Percentiles rank a stretch among this genome's conserved stretches.
Evolutionary conservation across 2,888 invertebrate species (phyloP).

Genomic region (Rhingia rostrata): DNA sequence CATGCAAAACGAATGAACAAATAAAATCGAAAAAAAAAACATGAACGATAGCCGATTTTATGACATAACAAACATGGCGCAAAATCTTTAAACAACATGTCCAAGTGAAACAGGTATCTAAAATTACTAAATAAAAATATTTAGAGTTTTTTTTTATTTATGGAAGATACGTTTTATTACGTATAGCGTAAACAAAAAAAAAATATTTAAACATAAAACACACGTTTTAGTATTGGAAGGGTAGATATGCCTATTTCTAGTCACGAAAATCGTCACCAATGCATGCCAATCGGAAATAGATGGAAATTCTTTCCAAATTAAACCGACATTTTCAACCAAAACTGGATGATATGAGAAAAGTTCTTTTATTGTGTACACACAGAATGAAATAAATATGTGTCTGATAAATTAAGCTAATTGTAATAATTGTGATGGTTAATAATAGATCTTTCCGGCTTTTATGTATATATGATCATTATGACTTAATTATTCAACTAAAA

Average conservation of each 20-base stretch:
- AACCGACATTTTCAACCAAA: background rate
- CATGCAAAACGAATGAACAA: background rate
- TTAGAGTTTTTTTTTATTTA: background rate
- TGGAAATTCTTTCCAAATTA: background rate
- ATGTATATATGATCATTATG: no score
- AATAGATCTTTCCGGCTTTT: no score
- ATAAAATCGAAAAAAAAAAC: background rate
- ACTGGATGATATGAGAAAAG: background rate
- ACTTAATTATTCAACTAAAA: no score
- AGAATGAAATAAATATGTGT: no score
- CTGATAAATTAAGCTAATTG: no score
- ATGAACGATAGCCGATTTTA: constrained; percentile 32
- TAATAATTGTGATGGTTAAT: no score
- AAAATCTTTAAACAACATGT: constrained; percentile 34
- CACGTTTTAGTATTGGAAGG: no score
- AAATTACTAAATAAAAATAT: background rate
- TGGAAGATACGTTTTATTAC: background rate
- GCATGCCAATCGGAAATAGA: background rate
- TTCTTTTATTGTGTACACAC: no score
- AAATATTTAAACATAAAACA: no score
- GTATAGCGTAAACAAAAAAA: no score
- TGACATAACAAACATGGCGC: constrained; percentile 45
- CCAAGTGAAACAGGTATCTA: constrained; percentile 21
- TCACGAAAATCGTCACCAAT: background rate
- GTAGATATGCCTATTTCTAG: no score